A percentile compares a stretch with the other conserved stretches of the same genome.
Conservation (phyloP, 2,888 invertebrate species). For the Octodonta nipae region DNA sequence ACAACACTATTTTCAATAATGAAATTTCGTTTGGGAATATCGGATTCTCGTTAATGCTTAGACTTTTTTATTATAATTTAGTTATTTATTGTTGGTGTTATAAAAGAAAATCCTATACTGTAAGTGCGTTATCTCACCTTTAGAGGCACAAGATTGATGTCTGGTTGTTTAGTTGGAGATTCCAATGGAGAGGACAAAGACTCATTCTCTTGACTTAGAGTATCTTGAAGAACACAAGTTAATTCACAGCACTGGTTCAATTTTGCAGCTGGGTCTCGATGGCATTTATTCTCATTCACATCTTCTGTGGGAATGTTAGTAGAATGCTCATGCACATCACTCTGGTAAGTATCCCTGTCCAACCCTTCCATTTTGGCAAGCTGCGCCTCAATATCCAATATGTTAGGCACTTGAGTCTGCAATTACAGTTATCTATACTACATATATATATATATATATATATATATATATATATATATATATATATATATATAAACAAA, state of each 20-base stretch:
- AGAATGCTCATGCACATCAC: conserved; percentile 7
- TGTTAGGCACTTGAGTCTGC: conserved; percentile 38
- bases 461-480: too few relatives aligned
- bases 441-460: too few relatives aligned
- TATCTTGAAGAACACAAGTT: conserved; percentile 28
- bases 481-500: too few relatives aligned
- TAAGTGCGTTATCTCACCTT: conserved; percentile 12
- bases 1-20: too few relatives aligned
- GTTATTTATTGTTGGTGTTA: too few relatives aligned
- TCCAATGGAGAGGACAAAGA: conserved; percentile 16
- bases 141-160: conserved; percentile 20
- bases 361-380: conserved; percentile 54
- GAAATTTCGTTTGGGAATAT: too few relatives aligned
- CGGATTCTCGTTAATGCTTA: too few relatives aligned
- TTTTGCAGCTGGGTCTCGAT: conserved; percentile 21
- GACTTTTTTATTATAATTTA: too few relatives aligned
- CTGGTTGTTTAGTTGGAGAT: too few relatives aligned
- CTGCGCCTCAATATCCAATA: conserved; percentile 55
- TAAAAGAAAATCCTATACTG: too few relatives aligned
- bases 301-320: conserved; percentile 17
- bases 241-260: conserved; percentile 32
- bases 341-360: conserved; percentile 23
- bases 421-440: too few relatives aligned
- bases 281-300: conserved; percentile 28
- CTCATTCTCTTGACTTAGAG: conserved; percentile 23